phyloP scores from a whole-genome alignment of 1,140 invertebrate genomes.

The Portunus trituberculatus region DNA sequence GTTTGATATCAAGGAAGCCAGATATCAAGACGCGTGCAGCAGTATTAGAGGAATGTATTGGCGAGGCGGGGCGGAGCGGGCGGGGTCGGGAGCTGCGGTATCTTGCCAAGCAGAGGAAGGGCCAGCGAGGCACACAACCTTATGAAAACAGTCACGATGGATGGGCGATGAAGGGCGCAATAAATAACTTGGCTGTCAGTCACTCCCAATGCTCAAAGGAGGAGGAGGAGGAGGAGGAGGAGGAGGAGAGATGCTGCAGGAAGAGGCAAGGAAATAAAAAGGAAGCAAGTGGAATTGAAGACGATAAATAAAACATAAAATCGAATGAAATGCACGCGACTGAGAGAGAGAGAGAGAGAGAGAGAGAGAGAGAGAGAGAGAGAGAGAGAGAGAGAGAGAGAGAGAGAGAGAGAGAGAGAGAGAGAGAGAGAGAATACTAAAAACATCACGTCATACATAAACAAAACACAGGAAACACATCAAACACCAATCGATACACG shows the following conservation, averaged over 20 bases:
- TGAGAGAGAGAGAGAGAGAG: background rate
- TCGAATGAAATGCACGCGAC: background rate
- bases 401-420: background rate
- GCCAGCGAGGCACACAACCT: background rate
- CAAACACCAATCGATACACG: background rate
- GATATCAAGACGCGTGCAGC: no score
- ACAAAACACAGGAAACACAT: background rate
- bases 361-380: background rate
- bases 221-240: constrained; percentile 5
- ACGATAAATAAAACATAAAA: background rate
- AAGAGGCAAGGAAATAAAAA: background rate
- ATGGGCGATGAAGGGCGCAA: background rate
- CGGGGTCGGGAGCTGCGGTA: no score
- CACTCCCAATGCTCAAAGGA: background rate
- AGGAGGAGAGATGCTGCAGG: background rate
- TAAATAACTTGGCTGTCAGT: background rate
- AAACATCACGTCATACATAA: background rate
- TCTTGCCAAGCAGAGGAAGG: no score
- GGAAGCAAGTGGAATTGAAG: background rate
- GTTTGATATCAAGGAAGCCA: no score
- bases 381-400: background rate
- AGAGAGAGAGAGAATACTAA: background rate
- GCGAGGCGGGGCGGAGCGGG: no score
- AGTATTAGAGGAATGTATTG: no score
- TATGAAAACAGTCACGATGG: background rate